Base-by-base conservation (phyloP, 2,113 vertebrate species). In the Perca schrenkii region DNA sequence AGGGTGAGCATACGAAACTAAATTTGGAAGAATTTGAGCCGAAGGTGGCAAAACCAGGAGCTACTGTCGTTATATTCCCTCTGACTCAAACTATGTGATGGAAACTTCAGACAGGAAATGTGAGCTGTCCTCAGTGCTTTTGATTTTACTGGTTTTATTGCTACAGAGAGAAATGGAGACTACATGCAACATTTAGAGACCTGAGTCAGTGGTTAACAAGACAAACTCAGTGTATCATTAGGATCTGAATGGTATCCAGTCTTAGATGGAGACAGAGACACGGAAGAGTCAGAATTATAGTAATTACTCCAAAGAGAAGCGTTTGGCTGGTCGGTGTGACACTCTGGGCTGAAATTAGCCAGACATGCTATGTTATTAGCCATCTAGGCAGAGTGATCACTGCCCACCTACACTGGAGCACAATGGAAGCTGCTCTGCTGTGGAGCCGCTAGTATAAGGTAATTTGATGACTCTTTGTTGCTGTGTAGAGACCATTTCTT, bases 281-380 rank as follows among this genome's bases (percentile, higher is more conserved):
- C 56, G 46, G 6, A 58, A 77, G 19, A 73, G 65, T 58, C 28
- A 74, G 53, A 80, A 91, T 91, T 64, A 92, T 49, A 93, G 89
- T 93, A 69, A 91, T 92, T 87, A 91, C 64, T 81, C 78, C 64
- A 67, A 77, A 86, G 76, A 82, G 58, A 79, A 72, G 69, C 75
- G 53, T 66, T 78, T 84, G 72, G 50, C 65, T 40, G 50, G 2
- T 52, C 28, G 43, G 21, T 57, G 58, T 82, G 81, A 89, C 58
- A 73, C 65, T 78, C 77, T 76, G 74, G 69, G 80, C 85, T 67
- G 82, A 81, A 84, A 77, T 88, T 82, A 88, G 62, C 52, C 60
- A 62, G 10, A 69, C 36, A 57, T 66, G 54, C 22, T 49, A 53
- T 72, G 67, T 77, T 69, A 74, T 79, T 78, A 87, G 72, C 49